Conservation (phyloP, 2,797 vertebrate genomes). For the Pangasius larnaudii region DNA sequence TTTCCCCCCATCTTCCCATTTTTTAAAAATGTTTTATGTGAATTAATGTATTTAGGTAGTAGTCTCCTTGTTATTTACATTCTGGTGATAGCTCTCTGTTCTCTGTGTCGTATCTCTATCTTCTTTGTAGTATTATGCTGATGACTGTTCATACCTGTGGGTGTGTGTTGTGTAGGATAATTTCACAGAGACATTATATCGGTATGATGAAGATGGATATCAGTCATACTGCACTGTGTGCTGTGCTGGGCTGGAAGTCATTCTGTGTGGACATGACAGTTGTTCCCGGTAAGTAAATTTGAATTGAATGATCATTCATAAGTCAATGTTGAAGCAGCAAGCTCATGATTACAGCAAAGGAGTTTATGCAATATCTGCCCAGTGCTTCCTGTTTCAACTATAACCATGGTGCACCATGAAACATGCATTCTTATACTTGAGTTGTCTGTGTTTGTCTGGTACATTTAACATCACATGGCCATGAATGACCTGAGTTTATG, state of each 20-base stretch:
- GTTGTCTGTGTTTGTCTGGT: background rate
- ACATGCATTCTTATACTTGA: background rate
- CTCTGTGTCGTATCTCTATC: background rate
- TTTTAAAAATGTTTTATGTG: background rate
- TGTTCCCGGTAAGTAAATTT: constrained; percentile 72
- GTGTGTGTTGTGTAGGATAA: constrained; percentile 66
- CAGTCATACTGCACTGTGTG: constrained; percentile 83
- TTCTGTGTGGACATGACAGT: constrained; percentile 76
- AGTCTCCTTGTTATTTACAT: background rate
- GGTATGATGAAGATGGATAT: constrained; percentile 79
- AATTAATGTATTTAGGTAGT: background rate
- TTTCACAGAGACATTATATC: constrained; percentile 74
- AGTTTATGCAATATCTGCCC: background rate
- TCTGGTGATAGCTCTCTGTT: background rate
- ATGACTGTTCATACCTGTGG: background rate
- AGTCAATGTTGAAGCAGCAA: background rate
- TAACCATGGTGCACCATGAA: background rate
- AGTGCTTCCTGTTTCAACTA: background rate
- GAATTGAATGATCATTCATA: no score
- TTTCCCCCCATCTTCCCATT: no score
- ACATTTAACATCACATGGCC: background rate
- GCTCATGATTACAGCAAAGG: background rate
- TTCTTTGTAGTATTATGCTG: background rate
- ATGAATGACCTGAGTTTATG: background rate
- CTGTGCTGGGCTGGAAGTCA: constrained; percentile 77